Evolutionary conservation across 2,888 invertebrate species (phyloP), one percentile per base, ranked within the genome.

Genomic region (Diloba caeruleocephala): DNA sequence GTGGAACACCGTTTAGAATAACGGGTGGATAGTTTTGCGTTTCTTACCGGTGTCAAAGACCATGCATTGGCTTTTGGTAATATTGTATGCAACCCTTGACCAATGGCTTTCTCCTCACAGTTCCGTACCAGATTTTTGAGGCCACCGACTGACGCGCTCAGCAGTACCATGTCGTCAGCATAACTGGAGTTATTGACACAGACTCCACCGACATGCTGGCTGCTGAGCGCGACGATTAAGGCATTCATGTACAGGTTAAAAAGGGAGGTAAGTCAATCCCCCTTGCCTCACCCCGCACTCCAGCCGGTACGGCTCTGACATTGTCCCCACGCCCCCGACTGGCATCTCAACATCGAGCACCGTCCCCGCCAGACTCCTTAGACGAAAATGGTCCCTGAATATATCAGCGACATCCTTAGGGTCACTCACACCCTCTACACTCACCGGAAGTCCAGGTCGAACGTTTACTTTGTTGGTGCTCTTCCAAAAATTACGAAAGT

Each of bases 381-480:
- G 43, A 43, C 33, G 1, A 19, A 34, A 44, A 10, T 44, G 33
- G n/a, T 34, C 26, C 12, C 21, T 44, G n/a, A 44, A 44, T 1
- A 44, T 8, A 10, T 44, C 34, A 1, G 57, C 68, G 14, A 64
- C 61, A n/a, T 14, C 8, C 9, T n/a, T 32, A 4, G 29, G 49
- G 3, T 63, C 49, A 38, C 17, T 46, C 0, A 44, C 8, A 1
- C 60, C 57, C 13, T 50, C 41, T 5, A 64, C 59, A 37, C 46
- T 44, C 10, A 43, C 52, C 21, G 70, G 61, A 3, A 58, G 39
- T 12, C 42, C 42, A 6, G 50, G 29, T 25, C 23, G 52, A 10
- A 19, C 8, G 34, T 57, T 52, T 8, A 57, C 4, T 14, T 36
- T 42, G 9, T 54, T 57, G 3, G 54, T 62, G 7, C 21, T 7